These are phyloP conservation scores for Triops longicaudatus DNA, from an alignment of 1,140 invertebrate genomes.

Conservation along the genomic window DNA sequence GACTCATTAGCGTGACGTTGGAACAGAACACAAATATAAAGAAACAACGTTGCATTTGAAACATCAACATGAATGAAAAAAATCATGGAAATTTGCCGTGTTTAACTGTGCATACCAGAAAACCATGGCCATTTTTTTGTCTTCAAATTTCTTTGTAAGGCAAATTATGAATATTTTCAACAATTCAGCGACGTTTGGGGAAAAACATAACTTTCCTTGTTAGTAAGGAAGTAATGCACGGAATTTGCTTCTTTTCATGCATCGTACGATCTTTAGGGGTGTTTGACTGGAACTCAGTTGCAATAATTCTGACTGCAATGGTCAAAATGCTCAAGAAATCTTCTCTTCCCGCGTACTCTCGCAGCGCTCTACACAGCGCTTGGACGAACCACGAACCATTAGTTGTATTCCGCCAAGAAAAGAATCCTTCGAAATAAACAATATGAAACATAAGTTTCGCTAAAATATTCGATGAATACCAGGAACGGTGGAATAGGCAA, in stretches of 20 bases:
- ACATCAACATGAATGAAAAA: too few relatives aligned
- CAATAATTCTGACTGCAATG: conserved; percentile 74
- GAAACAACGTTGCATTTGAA: too few relatives aligned
- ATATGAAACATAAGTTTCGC: neutral
- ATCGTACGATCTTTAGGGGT: conserved; percentile 66
- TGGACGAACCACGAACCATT: conserved; percentile 94
- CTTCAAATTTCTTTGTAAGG: neutral
- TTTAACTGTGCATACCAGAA: neutral
- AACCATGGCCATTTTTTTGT: neutral
- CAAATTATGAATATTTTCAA: neutral
- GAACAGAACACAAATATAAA: too few relatives aligned
- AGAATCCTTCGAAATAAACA: conserved; percentile 56
- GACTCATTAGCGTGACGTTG: too few relatives aligned
- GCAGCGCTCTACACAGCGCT: conserved; percentile 70
- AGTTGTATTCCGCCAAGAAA: conserved; percentile 90
- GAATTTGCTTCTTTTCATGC: conserved; percentile 91
- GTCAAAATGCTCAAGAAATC: conserved; percentile 82
- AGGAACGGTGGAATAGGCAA: conserved; percentile 87
- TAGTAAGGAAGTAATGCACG: conserved; percentile 85
- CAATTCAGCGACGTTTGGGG: conserved; percentile 34
- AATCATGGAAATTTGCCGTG: too few relatives aligned
- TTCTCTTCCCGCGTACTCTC: conserved; percentile 57
- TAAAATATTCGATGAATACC: conserved; percentile 45
- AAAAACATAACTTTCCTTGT: conserved; percentile 59
- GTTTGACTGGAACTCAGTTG: conserved; percentile 83